These are phyloP conservation scores for Anagyrus pseudococci DNA, from an alignment of 2,888 invertebrate species.

Conservation along the genomic window DNA sequence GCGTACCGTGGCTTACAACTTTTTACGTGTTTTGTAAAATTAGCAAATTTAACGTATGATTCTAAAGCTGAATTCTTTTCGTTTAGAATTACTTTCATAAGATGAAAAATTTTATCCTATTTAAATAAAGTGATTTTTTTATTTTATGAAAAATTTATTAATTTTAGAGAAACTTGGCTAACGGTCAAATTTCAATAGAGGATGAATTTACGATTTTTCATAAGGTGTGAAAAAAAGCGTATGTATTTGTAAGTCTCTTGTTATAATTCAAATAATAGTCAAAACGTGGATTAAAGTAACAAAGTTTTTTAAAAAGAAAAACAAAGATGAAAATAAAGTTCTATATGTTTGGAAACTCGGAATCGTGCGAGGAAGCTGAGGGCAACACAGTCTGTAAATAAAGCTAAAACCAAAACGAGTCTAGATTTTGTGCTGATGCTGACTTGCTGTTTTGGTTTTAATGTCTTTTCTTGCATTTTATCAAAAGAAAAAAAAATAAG, in stretches of 20 bases:
- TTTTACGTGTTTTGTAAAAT: slow-evolving; percentile 19
- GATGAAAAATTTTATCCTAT: slow-evolving; percentile 13
- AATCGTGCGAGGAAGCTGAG: slow-evolving; percentile 21
- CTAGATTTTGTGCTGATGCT: slow-evolving; percentile 15
- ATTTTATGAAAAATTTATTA: slow-evolving; percentile 30
- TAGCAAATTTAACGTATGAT: slow-evolving; percentile 10
- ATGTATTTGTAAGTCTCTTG: slow-evolving; percentile 37
- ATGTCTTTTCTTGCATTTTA: slow-evolving; percentile 31
- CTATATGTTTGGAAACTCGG: slow-evolving; percentile 26
- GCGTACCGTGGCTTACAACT: slow-evolving; percentile 24
- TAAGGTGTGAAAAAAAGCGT: slow-evolving; percentile 30
- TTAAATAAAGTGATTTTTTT: slow-evolving; percentile 13
- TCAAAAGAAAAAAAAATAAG: slow-evolving; percentile 16
- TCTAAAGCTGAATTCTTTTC: not conserved
- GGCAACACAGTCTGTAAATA: slow-evolving; percentile 35
- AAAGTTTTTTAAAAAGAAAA: slow-evolving; percentile 35
- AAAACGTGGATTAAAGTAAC: slow-evolving; percentile 32
- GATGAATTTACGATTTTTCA: slow-evolving; percentile 26
- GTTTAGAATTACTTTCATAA: slow-evolving; percentile 6
- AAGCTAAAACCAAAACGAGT: slow-evolving; percentile 39
- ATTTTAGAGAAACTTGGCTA: slow-evolving; percentile 23
- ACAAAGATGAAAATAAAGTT: too few relatives aligned
- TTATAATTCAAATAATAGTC: slow-evolving; percentile 39
- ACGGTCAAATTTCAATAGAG: slow-evolving; percentile 24
- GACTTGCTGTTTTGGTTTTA: slow-evolving; percentile 40